These are phyloP conservation scores for Tigriopus californicus DNA, from an alignment of 2,888 invertebrate species.

Conservation along the genomic window DNA sequence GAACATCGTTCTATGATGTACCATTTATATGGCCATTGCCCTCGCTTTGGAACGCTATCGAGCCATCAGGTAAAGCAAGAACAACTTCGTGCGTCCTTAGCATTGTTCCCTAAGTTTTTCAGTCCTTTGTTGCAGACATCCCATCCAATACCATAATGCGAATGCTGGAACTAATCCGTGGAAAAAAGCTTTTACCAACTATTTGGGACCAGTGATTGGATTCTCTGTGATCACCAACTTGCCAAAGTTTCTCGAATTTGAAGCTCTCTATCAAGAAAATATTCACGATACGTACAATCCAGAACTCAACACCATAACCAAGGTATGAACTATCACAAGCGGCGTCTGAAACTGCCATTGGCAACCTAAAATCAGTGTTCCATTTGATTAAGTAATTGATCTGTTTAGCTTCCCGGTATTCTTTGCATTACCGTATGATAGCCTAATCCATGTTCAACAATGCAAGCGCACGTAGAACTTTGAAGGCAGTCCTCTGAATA, in stretches of 20 bases:
- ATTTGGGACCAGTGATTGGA: not conserved
- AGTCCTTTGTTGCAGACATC: not conserved
- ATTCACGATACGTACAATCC: too few species aligned
- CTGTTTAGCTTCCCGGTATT: too few species aligned
- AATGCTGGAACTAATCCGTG: not conserved
- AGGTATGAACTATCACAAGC: too few species aligned
- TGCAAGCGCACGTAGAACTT: too few species aligned
- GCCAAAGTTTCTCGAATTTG: not conserved
- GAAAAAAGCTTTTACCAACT: not conserved
- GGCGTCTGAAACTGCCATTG: too few species aligned
- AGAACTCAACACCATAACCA: too few species aligned
- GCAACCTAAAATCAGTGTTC: too few species aligned
- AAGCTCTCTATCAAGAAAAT: not conserved
- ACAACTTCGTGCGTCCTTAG: not conserved
- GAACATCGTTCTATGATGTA: not conserved
- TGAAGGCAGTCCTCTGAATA: too few species aligned
- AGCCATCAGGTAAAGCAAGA: not conserved
- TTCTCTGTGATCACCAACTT: not conserved
- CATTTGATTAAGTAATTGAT: too few species aligned
- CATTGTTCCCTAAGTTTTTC: not conserved
- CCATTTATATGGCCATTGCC: not conserved
- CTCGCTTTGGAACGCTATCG: not conserved
- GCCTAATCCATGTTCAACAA: too few species aligned
- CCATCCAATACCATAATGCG: not conserved
- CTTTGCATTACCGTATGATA: too few species aligned